phyloP scores from a whole-genome alignment of 2,113 vertebrate species.

The Chelonoidis abingdonii region DNA sequence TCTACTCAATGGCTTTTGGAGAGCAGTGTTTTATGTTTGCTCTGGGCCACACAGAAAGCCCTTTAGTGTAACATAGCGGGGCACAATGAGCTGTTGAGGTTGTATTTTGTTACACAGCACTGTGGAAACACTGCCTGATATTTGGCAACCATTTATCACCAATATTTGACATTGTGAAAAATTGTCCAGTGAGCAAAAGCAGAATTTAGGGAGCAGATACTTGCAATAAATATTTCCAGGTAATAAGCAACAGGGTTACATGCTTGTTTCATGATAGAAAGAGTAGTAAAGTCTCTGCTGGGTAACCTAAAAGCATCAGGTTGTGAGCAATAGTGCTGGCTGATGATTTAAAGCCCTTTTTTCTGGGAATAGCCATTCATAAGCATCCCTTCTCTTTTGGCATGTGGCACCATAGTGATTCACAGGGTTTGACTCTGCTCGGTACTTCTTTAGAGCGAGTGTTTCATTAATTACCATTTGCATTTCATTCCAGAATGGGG shows the following conservation, averaged over 20 bases:
- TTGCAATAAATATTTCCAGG: neutral
- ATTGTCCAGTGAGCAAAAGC: neutral
- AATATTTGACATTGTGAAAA: neutral
- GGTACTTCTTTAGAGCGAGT: neutral
- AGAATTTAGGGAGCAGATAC: neutral
- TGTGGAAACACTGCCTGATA: neutral
- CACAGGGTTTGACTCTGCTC: neutral
- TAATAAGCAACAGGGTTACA: accelerated
- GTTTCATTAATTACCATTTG: neutral
- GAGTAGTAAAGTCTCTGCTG: neutral
- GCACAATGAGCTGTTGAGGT: too few species aligned
- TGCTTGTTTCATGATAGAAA: accelerated
- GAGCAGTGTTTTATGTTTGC: neutral
- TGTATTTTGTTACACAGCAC: neutral
- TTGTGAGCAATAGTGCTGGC: neutral
- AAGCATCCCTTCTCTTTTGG: neutral
- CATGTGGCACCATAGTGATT: accelerated
- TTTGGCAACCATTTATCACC: neutral
- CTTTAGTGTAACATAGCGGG: neutral
- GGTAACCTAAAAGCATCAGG: neutral
- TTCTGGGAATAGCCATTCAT: slow-evolving; percentile 3
- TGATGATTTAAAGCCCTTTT: neutral
- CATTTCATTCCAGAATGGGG: accelerated
- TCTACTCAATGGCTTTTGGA: neutral
- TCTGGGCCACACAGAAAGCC: neutral